Evolutionary conservation across 2,113 vertebrate species (phyloP), one percentile per base, ranked within the genome.

Genomic region (Laticauda laticaudata): DNA sequence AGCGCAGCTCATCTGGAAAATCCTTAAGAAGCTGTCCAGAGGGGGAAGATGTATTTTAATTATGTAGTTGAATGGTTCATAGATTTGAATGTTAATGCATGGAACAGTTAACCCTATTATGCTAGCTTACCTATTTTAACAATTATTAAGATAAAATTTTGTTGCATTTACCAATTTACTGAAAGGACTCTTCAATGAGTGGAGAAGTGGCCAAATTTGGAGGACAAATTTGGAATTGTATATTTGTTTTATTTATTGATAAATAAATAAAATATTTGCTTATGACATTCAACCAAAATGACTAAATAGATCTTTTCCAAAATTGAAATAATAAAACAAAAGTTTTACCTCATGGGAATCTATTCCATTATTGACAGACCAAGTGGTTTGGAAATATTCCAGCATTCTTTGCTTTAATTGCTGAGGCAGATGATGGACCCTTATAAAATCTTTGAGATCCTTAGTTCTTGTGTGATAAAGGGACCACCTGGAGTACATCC

Each of bases 281-380:
- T 89, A 81, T 2, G 3, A 45, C 4, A 3, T 85, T 56, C 15
- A 24, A 39, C 24, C 29, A 89, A 64, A 11, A 5, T 54, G 55
- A 89, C 5, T 64, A 90, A 88, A 55, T 29, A 86, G 43, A 61
- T 11, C 4, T 86, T 34, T 53, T 15, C 6, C 20, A 39, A 11
- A 51, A 56, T 56, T 43, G 43, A 56, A 61, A 64, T 39, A 8
- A 3, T 34, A 3, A 45, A 43, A 45, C 61, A 0, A 91, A 94
- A 43, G 64, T 0, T 0, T 95, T 98, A 99, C 99, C 99, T 99
- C 99, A 20, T 99, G 99, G 91, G 98, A 98, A 97, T 99, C 99
- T 92, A 99, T 99, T 96, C 99, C 99, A 21, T 99, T 99, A 98
- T 99, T 99, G 97, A 99, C 99, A 39, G 99, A 99, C 99, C 99